Conservation (phyloP, 1,140 invertebrate species). For the Ganaspis sp. region DNA sequence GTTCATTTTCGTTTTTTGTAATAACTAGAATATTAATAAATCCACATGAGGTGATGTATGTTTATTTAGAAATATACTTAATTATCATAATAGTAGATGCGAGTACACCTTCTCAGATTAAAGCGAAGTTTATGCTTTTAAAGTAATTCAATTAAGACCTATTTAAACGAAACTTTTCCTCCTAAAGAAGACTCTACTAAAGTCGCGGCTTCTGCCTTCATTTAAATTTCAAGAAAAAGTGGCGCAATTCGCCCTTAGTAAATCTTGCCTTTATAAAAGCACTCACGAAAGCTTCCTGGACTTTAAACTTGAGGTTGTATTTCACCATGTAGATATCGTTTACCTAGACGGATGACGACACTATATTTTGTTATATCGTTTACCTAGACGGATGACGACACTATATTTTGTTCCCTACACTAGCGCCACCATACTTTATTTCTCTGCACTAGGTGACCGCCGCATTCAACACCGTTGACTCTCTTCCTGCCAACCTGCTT, state of each 20-base stretch:
- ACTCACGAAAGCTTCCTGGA: not conserved
- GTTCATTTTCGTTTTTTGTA: no score
- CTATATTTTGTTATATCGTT: not conserved
- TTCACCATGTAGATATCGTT: not conserved
- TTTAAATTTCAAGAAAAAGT: constrained; percentile 23
- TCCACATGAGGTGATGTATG: not conserved
- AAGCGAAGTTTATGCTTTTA: not conserved
- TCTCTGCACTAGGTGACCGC: no score
- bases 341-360: not conserved
- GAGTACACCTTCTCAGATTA: not conserved
- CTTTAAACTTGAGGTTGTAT: not conserved
- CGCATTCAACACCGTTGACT: no score
- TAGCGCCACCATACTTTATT: no score
- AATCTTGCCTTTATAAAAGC: constrained; percentile 25
- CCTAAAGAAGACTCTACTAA: not conserved
- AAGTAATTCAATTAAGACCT: constrained; percentile 24
- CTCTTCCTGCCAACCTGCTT: no score
- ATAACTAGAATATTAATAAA: no score
- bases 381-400: no score
- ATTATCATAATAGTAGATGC: not conserved
- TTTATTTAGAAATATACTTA: not conserved
- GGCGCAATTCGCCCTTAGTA: constrained; percentile 23
- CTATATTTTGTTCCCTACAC: no score
- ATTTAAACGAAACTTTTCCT: constrained; percentile 8
- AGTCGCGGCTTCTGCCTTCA: constrained; percentile 5